Evolutionary conservation across 2,797 vertebrate genomes (phyloP), one percentile per base, ranked within the genome.

Genomic region (Paedocypris micromegethes): DNA sequence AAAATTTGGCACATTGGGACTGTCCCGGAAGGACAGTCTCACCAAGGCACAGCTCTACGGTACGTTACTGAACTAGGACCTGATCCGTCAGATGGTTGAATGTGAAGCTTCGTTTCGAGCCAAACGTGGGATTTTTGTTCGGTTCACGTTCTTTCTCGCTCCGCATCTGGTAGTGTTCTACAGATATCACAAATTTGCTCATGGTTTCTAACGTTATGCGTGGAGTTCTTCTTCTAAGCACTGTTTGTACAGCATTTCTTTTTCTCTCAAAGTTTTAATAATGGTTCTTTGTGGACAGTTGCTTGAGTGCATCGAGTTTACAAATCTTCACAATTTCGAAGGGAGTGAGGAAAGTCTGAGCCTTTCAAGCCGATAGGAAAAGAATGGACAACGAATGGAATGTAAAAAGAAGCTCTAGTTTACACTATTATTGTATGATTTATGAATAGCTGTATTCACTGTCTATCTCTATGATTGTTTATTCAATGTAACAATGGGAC

Each of bases 21-120:
- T 99, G 77, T 92, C 92, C 75, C 91, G 96, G 75, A 99, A 98
- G 83, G 95, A 98, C 88, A 99, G 95, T 84, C 93, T 99, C 75
- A 99, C 95, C 69, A 98, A 98, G 86, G 96, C 97, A 77, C 97
- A 99, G 88, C 83, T 98, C 67, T 99, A 99, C 0, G 97, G 97
- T 53, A 99, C 95, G 44, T 87, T 99, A 83, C 91, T 99, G 74
- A 99, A 99, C 89, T 93, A 86, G 88, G 54, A 72, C n/a, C 5
- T 45, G 4, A 64, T 3, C 23, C 46, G 6, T 64, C 45, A 59
- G 40, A 47, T 54, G 56, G 51, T 41, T 58, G 58, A 75, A 75
- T 62, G 68, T 75, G 54, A 67, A 50, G 54, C 46, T 8, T 60
- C 46, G 45, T 49, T 57, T 64, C 52, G 64, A 64, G 55, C 43